phyloP scores from a whole-genome alignment of 1,140 invertebrate genomes.

The Eriosoma lanigerum region DNA sequence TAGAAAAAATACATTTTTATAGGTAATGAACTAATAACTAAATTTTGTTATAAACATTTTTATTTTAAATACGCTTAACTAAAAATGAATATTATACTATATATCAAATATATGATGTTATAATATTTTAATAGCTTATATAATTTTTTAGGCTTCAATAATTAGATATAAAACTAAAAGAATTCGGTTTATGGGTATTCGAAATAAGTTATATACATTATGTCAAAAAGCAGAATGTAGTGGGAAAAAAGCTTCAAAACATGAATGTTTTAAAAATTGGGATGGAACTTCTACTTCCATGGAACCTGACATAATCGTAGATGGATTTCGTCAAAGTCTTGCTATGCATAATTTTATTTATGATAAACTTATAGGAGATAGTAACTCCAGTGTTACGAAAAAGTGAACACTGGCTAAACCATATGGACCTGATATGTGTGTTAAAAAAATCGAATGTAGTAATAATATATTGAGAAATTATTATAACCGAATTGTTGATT shows the following conservation, averaged over 20 bases:
- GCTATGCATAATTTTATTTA: too few relatives aligned
- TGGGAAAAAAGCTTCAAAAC: not conserved
- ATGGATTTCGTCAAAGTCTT: too few relatives aligned
- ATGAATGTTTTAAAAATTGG: not conserved
- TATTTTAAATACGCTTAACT: too few relatives aligned
- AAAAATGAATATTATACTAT: too few relatives aligned
- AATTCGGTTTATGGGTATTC: not conserved
- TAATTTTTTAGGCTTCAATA: not conserved
- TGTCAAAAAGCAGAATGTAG: not conserved
- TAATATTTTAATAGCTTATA: too few relatives aligned
- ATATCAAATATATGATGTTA: too few relatives aligned
- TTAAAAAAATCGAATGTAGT: not conserved
- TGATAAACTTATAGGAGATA: too few relatives aligned
- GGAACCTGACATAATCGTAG: not conserved
- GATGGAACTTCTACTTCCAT: not conserved
- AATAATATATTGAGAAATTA: not conserved
- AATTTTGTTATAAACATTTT: too few relatives aligned
- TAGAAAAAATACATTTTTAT: too few relatives aligned
- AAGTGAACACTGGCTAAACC: not conserved
- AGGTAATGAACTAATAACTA: too few relatives aligned
- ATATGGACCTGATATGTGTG: not conserved
- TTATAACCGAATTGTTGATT: not conserved
- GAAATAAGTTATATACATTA: not conserved
- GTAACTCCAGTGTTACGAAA: too few relatives aligned
- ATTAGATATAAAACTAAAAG: not conserved